phyloP scores from a whole-genome alignment of 2,797 vertebrate species.

The Pempheris klunzingeri region DNA sequence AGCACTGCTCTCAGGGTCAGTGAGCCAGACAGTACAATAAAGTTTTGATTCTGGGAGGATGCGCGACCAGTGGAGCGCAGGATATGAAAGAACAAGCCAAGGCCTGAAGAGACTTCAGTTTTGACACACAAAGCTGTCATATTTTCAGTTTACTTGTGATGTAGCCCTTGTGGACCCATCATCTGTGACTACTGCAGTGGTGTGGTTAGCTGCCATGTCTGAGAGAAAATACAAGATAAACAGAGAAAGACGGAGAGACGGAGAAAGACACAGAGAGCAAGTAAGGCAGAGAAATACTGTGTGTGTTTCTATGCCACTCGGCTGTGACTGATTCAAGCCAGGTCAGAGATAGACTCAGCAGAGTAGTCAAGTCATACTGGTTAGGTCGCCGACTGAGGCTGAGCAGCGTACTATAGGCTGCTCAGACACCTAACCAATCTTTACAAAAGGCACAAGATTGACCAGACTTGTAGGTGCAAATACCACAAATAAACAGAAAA shows the following conservation, averaged over 20 bases:
- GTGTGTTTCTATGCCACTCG: slow-evolving; percentile 43
- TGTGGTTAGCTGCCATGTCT: slow-evolving; percentile 46
- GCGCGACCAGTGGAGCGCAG: slow-evolving; percentile 2
- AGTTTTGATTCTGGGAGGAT: slow-evolving; percentile 33
- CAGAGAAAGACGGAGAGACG: background rate
- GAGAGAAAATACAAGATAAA: slow-evolving; percentile 26
- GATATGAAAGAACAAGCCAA: slow-evolving; percentile 41
- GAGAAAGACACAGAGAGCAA: background rate
- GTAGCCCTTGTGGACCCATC: slow-evolving; percentile 28
- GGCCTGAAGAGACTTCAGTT: slow-evolving; percentile 35
- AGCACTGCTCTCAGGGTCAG: background rate
- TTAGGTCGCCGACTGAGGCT: background rate
- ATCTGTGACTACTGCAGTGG: slow-evolving; percentile 26
- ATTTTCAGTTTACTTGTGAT: slow-evolving; percentile 46
- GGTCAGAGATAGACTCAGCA: slow-evolving; percentile 27
- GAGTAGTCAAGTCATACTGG: background rate
- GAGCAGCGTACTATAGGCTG: background rate
- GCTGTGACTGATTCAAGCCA: slow-evolving; percentile 39
- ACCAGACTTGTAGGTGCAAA: slow-evolving; percentile 43
- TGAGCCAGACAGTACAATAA: slow-evolving; percentile 35
- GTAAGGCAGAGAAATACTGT: slow-evolving; percentile 13
- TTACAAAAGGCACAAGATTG: background rate
- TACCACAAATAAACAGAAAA: slow-evolving; percentile 40
- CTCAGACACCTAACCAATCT: background rate
- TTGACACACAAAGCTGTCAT: slow-evolving; percentile 47